phyloP scores from a whole-genome alignment of 2,888 invertebrate genomes.

The Nomada ferruginata region DNA sequence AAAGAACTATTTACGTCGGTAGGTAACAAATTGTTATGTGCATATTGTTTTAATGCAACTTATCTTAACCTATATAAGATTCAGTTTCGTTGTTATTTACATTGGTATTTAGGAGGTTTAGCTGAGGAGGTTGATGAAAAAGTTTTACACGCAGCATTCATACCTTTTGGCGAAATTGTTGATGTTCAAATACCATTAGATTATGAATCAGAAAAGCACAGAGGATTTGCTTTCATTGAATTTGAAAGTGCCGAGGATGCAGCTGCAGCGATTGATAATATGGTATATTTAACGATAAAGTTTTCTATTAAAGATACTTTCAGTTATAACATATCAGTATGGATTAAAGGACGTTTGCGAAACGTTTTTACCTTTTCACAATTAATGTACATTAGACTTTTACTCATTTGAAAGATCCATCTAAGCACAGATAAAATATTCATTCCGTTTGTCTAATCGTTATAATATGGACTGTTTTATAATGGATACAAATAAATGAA shows the following conservation, averaged over 20 bases:
- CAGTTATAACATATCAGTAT: not conserved
- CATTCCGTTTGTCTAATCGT: constrained; percentile 46
- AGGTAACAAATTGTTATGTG: constrained; percentile 57
- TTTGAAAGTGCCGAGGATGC: constrained; percentile 99
- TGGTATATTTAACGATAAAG: constrained; percentile 87
- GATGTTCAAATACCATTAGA: constrained; percentile 99
- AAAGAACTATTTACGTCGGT: constrained; percentile 93
- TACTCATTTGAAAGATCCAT: constrained; percentile 3
- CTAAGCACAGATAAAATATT: not conserved
- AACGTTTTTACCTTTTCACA: not conserved
- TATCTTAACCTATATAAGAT: constrained; percentile 6
- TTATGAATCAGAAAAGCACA: constrained; percentile 98
- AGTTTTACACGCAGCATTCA: constrained; percentile 97
- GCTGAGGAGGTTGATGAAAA: constrained; percentile 99
- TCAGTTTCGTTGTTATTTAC: constrained; percentile 14
- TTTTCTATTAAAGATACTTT: constrained; percentile 8
- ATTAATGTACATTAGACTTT: constrained; percentile 6
- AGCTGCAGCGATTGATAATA: constrained; percentile 99
- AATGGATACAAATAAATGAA: not conserved
- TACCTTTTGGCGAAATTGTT: constrained; percentile 99
- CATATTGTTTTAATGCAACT: constrained; percentile 15
- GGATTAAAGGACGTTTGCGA: not conserved
- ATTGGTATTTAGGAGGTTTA: constrained; percentile 87
- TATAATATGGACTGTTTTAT: constrained; percentile 2
- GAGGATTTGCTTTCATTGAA: constrained; percentile 99